Evolutionary conservation across 92 coral and sea anemone genomes (phyloP).

Genomic region (Ricordea florida): DNA sequence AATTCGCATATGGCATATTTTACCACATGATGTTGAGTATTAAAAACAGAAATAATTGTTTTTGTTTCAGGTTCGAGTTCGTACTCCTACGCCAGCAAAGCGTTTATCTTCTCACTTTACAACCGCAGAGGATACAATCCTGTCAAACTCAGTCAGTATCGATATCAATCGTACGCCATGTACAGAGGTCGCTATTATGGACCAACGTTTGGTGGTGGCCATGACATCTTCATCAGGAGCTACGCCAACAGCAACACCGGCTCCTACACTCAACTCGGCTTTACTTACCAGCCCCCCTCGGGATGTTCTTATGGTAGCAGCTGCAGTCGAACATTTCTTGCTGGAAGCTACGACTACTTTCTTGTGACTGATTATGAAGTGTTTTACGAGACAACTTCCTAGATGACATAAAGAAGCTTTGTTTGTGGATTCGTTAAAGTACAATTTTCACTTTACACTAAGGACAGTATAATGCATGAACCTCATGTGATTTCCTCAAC

Average conservation of each 20-base stretch:
- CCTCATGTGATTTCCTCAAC: too few relatives aligned
- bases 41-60: background rate
- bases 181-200: background rate
- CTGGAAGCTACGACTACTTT: too few relatives aligned
- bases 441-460: too few relatives aligned
- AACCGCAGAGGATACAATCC: constrained; percentile 8
- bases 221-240: background rate
- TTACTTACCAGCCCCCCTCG: too few relatives aligned
- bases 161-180: background rate
- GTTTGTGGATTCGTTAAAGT: too few relatives aligned
- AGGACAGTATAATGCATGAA: too few relatives aligned
- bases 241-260: background rate
- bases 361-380: too few relatives aligned
- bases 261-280: too few relatives aligned
- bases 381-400: too few relatives aligned
- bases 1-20: background rate
- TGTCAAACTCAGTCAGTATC: background rate
- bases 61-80: background rate
- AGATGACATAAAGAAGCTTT: too few relatives aligned
- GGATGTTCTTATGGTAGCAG: too few relatives aligned
- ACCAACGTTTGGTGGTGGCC: constrained; percentile 15
- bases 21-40: background rate
- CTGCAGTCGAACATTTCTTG: too few relatives aligned
- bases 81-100: background rate
- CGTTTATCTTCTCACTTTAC: constrained; percentile 2